Percentiles rank a stretch among this genome's conserved stretches.
phyloP scores from a whole-genome alignment of 2,888 invertebrate species.

The Neoscelio sp. region DNA sequence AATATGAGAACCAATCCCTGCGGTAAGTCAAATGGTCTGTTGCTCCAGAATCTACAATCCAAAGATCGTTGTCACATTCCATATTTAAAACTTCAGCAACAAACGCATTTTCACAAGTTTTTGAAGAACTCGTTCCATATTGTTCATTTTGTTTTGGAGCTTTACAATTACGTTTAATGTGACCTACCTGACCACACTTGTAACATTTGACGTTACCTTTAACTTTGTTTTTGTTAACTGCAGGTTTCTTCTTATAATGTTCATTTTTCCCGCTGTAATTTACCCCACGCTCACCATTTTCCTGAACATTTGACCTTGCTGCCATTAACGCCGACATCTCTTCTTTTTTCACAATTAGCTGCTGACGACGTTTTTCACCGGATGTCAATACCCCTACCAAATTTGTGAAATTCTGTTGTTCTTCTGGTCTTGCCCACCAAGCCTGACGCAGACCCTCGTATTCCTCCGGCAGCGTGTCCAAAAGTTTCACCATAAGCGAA shows the following conservation, averaged over 20 bases:
- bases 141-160: neutral
- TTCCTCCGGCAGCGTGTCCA: too few species aligned
- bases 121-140: neutral
- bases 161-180: slow-evolving; percentile 17
- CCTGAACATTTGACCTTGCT: slow-evolving; percentile 1
- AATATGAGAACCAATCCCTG: slow-evolving; percentile 39
- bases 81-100: slow-evolving; percentile 31
- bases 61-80: slow-evolving; percentile 29
- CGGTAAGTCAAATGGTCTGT: slow-evolving; percentile 37
- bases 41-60: slow-evolving; percentile 59
- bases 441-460: slow-evolving; percentile 55
- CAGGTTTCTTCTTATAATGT: neutral
- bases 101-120: slow-evolving; percentile 17
- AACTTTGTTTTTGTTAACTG: neutral
- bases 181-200: slow-evolving; percentile 4
- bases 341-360: slow-evolving; percentile 25
- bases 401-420: slow-evolving; percentile 45
- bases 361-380: slow-evolving; percentile 30
- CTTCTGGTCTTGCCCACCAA: slow-evolving; percentile 50
- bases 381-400: slow-evolving; percentile 38
- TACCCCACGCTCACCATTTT: too few species aligned
- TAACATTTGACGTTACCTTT: neutral
- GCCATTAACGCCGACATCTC: slow-evolving; percentile 32
- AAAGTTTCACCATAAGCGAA: slow-evolving; percentile 54
- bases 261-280: too few species aligned